Conservation (phyloP, 2,888 invertebrate species). For the Phrixothrix hirtus region DNA sequence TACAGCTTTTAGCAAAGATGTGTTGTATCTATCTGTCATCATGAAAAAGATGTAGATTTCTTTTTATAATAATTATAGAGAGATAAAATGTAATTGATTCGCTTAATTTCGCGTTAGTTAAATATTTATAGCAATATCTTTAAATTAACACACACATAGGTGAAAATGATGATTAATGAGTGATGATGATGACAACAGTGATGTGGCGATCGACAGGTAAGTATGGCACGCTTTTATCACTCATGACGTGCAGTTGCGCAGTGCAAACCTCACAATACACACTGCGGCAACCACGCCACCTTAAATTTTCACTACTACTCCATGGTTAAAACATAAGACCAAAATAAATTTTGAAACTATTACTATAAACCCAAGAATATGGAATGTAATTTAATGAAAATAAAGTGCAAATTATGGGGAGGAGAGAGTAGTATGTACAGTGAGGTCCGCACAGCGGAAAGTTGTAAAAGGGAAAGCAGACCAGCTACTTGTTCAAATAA, state of each 20-base stretch:
- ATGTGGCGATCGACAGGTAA: conserved; percentile 49
- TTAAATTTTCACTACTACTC: conserved; percentile 22
- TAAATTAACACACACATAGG: conserved; percentile 50
- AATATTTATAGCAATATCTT: conserved; percentile 51
- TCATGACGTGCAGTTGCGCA: conserved; percentile 52
- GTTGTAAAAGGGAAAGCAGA: conserved; percentile 51
- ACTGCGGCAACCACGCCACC: conserved; percentile 40
- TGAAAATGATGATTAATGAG: conserved; percentile 41
- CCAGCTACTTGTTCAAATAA: conserved; percentile 55
- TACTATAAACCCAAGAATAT: conserved; percentile 31
- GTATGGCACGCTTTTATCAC: conserved; percentile 58
- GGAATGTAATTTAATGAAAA: conserved; percentile 43
- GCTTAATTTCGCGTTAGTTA: conserved; percentile 42
- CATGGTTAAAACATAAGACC: conserved; percentile 9
- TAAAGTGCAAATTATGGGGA: conserved; percentile 25
- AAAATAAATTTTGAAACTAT: conserved; percentile 15
- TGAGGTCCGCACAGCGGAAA: conserved; percentile 49
- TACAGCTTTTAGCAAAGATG: conserved; percentile 72
- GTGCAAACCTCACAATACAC: conserved; percentile 49
- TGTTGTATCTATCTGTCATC: conserved; percentile 52
- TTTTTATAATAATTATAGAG: conserved; percentile 39
- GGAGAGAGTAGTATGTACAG: conserved; percentile 48
- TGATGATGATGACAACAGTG: conserved; percentile 35
- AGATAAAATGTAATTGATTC: conserved; percentile 45
- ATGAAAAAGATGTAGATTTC: conserved; percentile 17